phyloP scores from a whole-genome alignment of 2,797 vertebrate genomes.

The Neosilurus mollespiculum region DNA sequence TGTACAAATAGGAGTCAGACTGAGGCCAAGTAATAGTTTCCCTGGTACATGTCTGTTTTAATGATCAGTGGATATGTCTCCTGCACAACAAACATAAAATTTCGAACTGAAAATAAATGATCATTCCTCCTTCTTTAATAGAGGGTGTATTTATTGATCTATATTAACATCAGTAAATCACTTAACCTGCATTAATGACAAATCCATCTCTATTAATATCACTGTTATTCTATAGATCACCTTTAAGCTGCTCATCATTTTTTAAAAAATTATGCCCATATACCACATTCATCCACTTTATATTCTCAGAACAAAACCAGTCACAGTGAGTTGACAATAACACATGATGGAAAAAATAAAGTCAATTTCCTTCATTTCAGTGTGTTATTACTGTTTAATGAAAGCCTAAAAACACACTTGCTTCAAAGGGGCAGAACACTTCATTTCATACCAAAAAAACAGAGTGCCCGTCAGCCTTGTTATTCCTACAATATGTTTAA shows the following conservation, averaged over 20 bases:
- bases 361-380: not conserved
- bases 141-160: conserved; percentile 6
- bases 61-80: not conserved
- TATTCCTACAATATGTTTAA: conserved; percentile 37
- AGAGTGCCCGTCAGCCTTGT: not conserved
- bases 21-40: not conserved
- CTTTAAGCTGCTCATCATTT: conserved; percentile 18
- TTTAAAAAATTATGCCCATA: not conserved
- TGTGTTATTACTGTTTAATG: conserved; percentile 12
- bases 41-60: not conserved
- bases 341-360: not conserved
- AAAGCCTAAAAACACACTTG: not conserved
- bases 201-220: conserved; percentile 26
- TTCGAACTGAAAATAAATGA: not conserved
- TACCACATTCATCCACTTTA: not conserved
- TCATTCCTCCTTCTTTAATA: not conserved
- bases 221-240: not conserved
- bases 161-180: conserved; percentile 40
- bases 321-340: not conserved
- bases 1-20: not conserved
- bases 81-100: not conserved
- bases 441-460: not conserved
- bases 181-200: conserved; percentile 11
- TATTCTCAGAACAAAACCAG: not conserved
- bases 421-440: not conserved